A percentile compares a stretch with the other conserved stretches of the same genome.
Evolutionary conservation across 2,797 vertebrate genomes (phyloP).

Genomic region (Sebastes variabilis): DNA sequence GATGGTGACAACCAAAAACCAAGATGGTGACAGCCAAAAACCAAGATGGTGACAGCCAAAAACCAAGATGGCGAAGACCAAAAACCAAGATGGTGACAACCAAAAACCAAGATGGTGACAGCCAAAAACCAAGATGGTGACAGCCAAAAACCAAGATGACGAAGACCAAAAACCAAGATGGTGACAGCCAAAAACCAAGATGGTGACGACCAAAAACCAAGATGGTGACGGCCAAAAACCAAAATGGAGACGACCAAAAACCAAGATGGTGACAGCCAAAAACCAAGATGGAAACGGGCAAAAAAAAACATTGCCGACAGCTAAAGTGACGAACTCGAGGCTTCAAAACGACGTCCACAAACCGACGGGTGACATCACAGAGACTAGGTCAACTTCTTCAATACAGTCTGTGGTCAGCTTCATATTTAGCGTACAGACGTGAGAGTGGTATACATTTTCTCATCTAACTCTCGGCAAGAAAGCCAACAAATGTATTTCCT

Average conservation of each 20-base stretch:
- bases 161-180: not conserved
- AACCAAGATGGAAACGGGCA: not conserved
- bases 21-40: accelerated
- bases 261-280: not conserved
- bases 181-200: not conserved
- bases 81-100: accelerated
- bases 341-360: not conserved
- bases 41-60: too few relatives aligned
- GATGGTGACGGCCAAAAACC: too few relatives aligned
- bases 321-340: not conserved
- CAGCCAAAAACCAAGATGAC: too few relatives aligned
- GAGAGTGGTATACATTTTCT: not conserved
- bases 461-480: not conserved
- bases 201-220: not conserved
- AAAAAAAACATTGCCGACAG: accelerated
- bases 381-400: not conserved
- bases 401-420: not conserved
- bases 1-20: accelerated
- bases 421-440: not conserved
- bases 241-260: accelerated
- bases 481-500: not conserved
- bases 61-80: accelerated
- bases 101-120: accelerated
- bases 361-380: not conserved
- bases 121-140: too few relatives aligned